phyloP scores from a whole-genome alignment of 2,797 vertebrate genomes.

The Fratercula arctica region DNA sequence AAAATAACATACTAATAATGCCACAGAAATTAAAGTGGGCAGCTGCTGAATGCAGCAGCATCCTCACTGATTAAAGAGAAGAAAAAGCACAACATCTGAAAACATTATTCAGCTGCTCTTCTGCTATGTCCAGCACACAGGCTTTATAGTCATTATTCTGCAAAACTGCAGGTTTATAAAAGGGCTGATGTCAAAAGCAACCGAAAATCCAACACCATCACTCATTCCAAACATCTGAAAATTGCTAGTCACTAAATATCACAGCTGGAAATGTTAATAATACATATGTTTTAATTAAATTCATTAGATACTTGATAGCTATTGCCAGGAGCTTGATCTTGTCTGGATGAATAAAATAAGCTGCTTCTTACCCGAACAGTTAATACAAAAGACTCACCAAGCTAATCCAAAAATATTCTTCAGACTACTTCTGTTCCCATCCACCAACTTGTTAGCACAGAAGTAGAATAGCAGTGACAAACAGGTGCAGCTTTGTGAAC shows the following conservation, averaged over 20 bases:
- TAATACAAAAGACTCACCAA: neutral
- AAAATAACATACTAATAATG: neutral
- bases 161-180: neutral
- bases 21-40: neutral
- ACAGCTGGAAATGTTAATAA: conserved; percentile 24
- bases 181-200: neutral
- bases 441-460: neutral
- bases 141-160: fast-evolving
- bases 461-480: neutral
- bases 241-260: neutral
- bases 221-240: conserved; percentile 4
- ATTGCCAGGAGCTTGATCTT: neutral
- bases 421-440: neutral
- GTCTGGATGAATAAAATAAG: neutral
- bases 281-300: neutral
- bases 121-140: neutral
- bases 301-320: conserved; percentile 10
- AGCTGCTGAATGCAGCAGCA: neutral
- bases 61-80: neutral
- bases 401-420: neutral
- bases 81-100: neutral
- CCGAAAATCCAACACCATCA: neutral
- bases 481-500: neutral
- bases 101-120: neutral
- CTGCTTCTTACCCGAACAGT: neutral